Base-by-base conservation (phyloP, 2,888 invertebrate genomes). In the Lobophora halterata region DNA sequence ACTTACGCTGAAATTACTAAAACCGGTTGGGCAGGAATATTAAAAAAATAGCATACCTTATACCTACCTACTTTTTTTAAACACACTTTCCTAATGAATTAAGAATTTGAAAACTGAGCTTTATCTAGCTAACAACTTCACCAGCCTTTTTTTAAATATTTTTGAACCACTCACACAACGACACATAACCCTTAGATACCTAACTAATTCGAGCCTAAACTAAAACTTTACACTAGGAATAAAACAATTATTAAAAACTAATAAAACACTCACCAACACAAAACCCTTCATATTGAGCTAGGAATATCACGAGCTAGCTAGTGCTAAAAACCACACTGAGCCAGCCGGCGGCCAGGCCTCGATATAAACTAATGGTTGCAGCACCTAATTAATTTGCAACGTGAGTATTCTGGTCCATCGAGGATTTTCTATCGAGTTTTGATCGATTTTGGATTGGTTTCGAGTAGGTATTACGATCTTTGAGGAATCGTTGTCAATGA, bases 181-280 rank as follows among this genome's bases (percentile, higher is more conserved):
- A n/a, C n/a, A n/a, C n/a, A n/a, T n/a, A n/a, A n/a, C n/a, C n/a
- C n/a, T n/a, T n/a, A n/a, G n/a, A n/a, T n/a, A n/a, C n/a, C n/a
- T n/a, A n/a, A n/a, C n/a, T n/a, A n/a, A n/a, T n/a, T n/a, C n/a
- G n/a, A n/a, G n/a, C n/a, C n/a, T n/a, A n/a, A n/a, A n/a, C n/a
- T n/a, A n/a, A n/a, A n/a, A n/a, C n/a, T n/a, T n/a, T n/a, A n/a
- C n/a, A n/a, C n/a, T n/a, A n/a, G n/a, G n/a, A n/a, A n/a, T n/a
- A n/a, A n/a, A n/a, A 25, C 11, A 2, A 13, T 0, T 11, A 6
- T 5, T 8, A 5, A 21, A 21, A 14, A 4, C 6, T 19, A 7
- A 10, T 9, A 18, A 36, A 23, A 26, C 52, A 78, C 80, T 77
- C 46, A 80, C 80, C 67, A 79, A 41, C 40, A 67, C 37, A 39